Base-by-base conservation (phyloP, 2,113 vertebrate species). In the Petroica traversi region DNA sequence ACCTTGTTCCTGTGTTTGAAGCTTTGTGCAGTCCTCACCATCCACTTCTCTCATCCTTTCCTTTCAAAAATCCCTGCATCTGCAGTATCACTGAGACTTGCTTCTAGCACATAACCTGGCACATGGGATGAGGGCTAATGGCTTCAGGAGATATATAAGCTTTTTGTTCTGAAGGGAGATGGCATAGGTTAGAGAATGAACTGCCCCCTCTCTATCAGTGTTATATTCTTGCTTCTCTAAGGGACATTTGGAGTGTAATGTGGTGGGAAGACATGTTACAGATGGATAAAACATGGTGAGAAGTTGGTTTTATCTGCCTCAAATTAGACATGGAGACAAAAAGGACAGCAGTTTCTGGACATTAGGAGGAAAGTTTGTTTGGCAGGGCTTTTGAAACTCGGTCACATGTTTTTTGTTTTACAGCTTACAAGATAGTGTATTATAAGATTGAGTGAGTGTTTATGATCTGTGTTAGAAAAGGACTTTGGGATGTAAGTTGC, bases 231-330 rank as follows among this genome's bases (percentile, higher is more conserved):
- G 26, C 67, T 84, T 82, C 71, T 76, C 26, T 51, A 54, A 80
- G 43, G 67, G n/a, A 67, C 13, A 24, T 79, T 88, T 77, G 41
- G 67, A n/a, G 18, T 74, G 43, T 84, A 83, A 94, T 72, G 82
- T 78, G 59, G 76, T 93, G 63, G 64, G 72, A 96, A 77, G 72
- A 92, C 46, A 77, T 1, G 40, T 38, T 71, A 71, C 59, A 93
- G 78, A 90, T 40, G 75, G 82, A 74, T 48, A 91, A 88, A 71
- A 19, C 75, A 19, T 45, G 34, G 79, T 58, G 92, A 91, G 92
- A 88, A 64, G 26, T 23, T 63, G 64, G 54, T 90, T 90, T 94
- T 90, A 85, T 95, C 93, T 93, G 83, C 71, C 46, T 90, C n/a
- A 57, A 92, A 78, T 77, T 80, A 86, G 72, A 77, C 72, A 71